Evolutionary conservation across 2,888 invertebrate species (phyloP).

Genomic region (Rhamphomyia laevipes): DNA sequence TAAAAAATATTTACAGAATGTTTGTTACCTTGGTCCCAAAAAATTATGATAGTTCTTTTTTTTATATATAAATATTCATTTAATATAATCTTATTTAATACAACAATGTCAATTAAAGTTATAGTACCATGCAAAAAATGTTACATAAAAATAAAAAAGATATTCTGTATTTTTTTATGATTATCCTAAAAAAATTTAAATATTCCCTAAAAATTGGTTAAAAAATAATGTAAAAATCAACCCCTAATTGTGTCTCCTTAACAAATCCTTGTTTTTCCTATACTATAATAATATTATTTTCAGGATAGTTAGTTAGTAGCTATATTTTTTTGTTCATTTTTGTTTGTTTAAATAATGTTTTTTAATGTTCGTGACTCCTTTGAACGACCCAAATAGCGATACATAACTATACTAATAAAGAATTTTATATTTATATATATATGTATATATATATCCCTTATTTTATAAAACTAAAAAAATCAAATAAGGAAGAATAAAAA

Average conservation of each 20-base stretch:
- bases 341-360: constrained; percentile 5
- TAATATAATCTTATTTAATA: too few species aligned
- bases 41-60: too few species aligned
- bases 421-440: constrained; percentile 1
- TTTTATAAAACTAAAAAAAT: neutral
- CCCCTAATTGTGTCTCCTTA: constrained; percentile 11
- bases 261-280: neutral
- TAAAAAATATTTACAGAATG: too few species aligned
- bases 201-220: neutral
- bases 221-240: neutral
- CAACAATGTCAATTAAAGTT: too few species aligned
- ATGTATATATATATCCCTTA: constrained; percentile 4
- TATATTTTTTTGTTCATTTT: constrained; percentile 9
- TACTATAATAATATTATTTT: neutral
- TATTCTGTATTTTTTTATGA: neutral
- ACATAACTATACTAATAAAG: neutral
- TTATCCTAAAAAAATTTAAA: neutral
- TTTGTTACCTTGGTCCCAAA: too few species aligned
- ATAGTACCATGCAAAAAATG: too few species aligned
- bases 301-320: too few species aligned
- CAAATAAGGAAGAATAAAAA: neutral
- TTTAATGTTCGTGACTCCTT: constrained; percentile 18
- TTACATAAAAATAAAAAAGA: too few species aligned
- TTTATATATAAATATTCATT: too few species aligned
- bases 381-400: constrained; percentile 36